phyloP scores from a whole-genome alignment of 2,797 vertebrate species.

The Pseudocheirus occidentalis region DNA sequence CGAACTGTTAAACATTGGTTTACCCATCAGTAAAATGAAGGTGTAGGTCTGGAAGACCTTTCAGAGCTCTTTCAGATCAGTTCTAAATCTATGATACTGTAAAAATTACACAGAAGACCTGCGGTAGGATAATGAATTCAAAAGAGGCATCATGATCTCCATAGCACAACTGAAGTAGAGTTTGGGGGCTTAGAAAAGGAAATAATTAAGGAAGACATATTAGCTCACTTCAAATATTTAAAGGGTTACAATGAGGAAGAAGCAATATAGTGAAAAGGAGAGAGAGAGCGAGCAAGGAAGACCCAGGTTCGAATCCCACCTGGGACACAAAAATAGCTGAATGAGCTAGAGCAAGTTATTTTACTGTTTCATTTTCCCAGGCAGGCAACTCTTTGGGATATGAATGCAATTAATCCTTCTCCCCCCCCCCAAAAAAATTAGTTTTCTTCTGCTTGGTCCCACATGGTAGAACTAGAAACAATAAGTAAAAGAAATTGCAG shows the following conservation, averaged over 20 bases:
- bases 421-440: not conserved
- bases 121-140: not conserved
- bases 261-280: not conserved
- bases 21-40: not conserved
- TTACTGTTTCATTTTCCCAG: not conserved
- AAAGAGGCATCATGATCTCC: not conserved
- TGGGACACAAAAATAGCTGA: not conserved
- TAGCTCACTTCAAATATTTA: not conserved
- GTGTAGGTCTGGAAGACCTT: too few species aligned
- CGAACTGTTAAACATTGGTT: not conserved
- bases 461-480: not conserved
- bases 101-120: not conserved
- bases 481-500: not conserved
- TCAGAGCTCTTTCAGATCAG: not conserved
- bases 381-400: not conserved
- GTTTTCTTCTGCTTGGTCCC: not conserved
- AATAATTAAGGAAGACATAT: not conserved
- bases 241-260: not conserved
- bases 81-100: not conserved
- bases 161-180: not conserved
- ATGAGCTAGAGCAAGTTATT: not conserved
- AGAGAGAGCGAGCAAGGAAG: not conserved
- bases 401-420: not conserved
- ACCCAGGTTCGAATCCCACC: not conserved
- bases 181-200: not conserved